Evolutionary conservation across 2,888 invertebrate genomes (phyloP).

Genomic region (Lucinisca nassula): DNA sequence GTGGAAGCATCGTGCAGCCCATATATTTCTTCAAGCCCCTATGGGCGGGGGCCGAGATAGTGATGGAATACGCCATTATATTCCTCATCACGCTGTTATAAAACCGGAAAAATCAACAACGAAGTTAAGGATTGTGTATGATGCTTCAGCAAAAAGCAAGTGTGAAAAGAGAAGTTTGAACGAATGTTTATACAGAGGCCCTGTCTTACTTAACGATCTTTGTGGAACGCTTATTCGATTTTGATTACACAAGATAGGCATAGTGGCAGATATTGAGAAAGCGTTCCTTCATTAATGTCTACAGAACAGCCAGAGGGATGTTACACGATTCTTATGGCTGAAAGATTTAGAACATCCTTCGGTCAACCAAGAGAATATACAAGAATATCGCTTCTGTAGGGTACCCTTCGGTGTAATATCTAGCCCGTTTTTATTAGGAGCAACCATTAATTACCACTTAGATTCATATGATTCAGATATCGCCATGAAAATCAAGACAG

Average conservation of each 20-base stretch:
- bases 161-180: no score
- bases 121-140: neutral
- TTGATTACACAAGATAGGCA: neutral
- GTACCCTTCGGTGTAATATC: neutral
- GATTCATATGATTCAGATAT: neutral
- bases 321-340: neutral
- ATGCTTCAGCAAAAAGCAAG: no score
- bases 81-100: neutral
- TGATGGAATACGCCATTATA: neutral
- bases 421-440: neutral
- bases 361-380: neutral
- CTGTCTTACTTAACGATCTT: conserved; percentile 10
- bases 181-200: conserved; percentile 30
- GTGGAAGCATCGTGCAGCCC: no score
- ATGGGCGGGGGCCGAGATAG: no score
- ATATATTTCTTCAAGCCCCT: no score
- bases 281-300: neutral
- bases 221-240: conserved; percentile 10
- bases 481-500: neutral
- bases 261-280: neutral
- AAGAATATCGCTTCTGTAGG: neutral
- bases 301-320: neutral
- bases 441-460: neutral
- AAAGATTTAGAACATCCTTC: no score
- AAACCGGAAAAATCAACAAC: neutral